Percentiles rank a stretch among this genome's conserved stretches.
Evolutionary conservation across 2,888 invertebrate genomes (phyloP).

Genomic region (Leucozona laternaria): DNA sequence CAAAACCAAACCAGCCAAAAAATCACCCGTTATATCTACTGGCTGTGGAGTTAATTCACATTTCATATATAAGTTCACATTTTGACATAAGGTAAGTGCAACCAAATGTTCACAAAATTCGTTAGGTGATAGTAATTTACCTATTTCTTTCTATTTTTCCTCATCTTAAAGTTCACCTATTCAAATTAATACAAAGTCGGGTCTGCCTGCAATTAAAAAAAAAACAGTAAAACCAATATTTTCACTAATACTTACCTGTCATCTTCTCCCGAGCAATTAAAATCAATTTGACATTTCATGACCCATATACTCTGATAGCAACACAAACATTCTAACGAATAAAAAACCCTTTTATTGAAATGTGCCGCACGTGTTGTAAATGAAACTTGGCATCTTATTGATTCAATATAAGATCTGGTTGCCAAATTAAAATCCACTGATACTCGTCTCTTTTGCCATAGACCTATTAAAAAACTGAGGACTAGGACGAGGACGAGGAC

Average conservation of each 20-base stretch:
- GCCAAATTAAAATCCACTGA: slow-evolving; percentile 53
- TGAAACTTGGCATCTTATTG: slow-evolving; percentile 33
- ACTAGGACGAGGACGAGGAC: no score
- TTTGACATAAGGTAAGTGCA: no score
- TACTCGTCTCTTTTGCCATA: neutral
- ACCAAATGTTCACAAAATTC: no score
- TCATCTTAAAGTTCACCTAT: no score
- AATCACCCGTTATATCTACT: no score
- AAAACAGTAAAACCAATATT: neutral
- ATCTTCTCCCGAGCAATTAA: neutral
- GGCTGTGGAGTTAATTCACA: no score
- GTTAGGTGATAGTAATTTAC: no score
- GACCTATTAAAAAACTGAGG: slow-evolving; percentile 4
- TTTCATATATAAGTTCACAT: no score
- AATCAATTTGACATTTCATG: slow-evolving; percentile 23
- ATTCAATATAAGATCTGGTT: slow-evolving; percentile 31
- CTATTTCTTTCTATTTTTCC: no score
- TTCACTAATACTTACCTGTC: neutral
- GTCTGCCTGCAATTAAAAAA: neutral
- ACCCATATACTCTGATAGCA: neutral
- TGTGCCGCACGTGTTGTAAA: slow-evolving; percentile 53
- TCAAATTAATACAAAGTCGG: no score
- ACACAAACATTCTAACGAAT: neutral
- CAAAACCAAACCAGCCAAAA: no score
- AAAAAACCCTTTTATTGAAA: slow-evolving; percentile 4